Evolutionary conservation across 2,113 vertebrate species (phyloP).

Genomic region (Bubo scandiacus): DNA sequence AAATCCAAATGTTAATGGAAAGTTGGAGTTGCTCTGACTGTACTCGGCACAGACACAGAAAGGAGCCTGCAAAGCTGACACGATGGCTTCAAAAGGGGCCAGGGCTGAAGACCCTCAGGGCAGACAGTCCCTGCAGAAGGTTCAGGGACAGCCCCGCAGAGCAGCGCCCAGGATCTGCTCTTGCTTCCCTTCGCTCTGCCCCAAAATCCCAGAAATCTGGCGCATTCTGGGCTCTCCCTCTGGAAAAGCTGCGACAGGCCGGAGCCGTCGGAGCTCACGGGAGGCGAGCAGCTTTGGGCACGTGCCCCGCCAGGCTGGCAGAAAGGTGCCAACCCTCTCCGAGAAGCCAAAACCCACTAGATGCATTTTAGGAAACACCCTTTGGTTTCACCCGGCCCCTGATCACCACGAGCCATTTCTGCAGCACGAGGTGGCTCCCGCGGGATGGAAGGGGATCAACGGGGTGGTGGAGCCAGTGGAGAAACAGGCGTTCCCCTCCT

Average conservation of each 20-base stretch:
- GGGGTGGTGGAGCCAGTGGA: neutral
- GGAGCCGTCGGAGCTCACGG: fast-evolving
- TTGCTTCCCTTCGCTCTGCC: neutral
- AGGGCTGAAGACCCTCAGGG: neutral
- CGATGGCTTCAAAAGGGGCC: fast-evolving
- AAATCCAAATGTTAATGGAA: slow-evolving; percentile 22
- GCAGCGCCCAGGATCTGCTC: neutral
- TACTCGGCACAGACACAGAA: neutral
- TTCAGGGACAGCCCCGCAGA: fast-evolving
- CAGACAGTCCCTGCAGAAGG: neutral
- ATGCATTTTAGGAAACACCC: neutral
- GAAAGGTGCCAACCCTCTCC: neutral
- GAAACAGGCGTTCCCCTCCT: neutral
- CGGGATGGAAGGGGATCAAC: neutral
- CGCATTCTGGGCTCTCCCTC: neutral
- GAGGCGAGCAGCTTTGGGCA: neutral
- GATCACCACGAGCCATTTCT: neutral
- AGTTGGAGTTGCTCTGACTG: slow-evolving; percentile 15
- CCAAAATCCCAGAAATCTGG: neutral
- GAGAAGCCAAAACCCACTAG: neutral
- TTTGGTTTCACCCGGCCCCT: neutral
- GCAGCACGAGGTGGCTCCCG: neutral
- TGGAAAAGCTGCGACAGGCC: neutral
- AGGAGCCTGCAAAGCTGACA: fast-evolving
- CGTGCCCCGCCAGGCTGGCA: neutral